Evolutionary conservation across 2,888 invertebrate genomes (phyloP), one percentile per base, ranked within the genome.

Genomic region (Protula sp.): DNA sequence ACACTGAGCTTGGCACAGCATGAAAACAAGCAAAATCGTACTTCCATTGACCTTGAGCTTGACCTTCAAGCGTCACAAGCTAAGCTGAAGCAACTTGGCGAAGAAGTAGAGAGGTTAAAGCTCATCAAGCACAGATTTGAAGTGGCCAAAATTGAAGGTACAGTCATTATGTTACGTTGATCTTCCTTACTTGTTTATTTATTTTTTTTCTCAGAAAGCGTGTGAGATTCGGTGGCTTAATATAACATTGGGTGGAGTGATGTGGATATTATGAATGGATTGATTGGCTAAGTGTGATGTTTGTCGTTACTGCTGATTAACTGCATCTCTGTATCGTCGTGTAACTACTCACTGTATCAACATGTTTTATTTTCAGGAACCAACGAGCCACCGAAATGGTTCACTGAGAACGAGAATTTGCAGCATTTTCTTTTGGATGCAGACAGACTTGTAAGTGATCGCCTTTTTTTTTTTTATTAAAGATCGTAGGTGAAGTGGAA

Each of bases 31-130:
- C 50, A 38, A 19, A 14, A 14, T 30, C 62, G 92, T 69, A 95
- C 95, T 1, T 93, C 94, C 1, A 85, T 95, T 55, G 95, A 95
- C 82, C 85, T 95, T 67, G 90, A 94, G 77, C 84, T 95, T 64
- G 95, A 95, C 82, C 85, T 94, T 69, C 90, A 89, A 81, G 95
- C 95, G 58, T 94, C 94, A 76, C 91, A 94, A 81, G 88, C 89
- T 19, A 85, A 91, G 60, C 84, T 94, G 57, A 87, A 88, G 66
- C 89, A 91, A 73, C 85, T 94, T 52, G 87, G 90, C 70, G 89
- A 90, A 67, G 94, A 95, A 83, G 87, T 95, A 69, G 84, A 85
- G 61, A 87, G 91, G 77, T 84, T 95, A 65, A 86, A 89, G 65
- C 89, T 89, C 69, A 84, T 95, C 52, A 94, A 93, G 77, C 86